Conservation (phyloP, 1,140 invertebrate genomes). For the Ceratosolen fusciceps region DNA sequence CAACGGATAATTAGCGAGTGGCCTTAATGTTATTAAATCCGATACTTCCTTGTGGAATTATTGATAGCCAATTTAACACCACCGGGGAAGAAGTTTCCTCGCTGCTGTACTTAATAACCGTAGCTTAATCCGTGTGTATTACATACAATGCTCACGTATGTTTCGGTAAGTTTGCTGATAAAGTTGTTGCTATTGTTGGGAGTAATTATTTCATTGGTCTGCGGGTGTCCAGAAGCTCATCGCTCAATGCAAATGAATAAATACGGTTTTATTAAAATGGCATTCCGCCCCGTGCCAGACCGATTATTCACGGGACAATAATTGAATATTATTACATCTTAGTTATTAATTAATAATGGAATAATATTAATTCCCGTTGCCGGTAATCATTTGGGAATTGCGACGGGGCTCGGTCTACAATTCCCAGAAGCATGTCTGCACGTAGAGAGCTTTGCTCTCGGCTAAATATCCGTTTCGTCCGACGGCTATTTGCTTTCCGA, state of each 20-base stretch:
- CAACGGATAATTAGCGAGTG: neutral
- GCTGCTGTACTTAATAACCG: neutral
- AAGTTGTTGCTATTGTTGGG: neutral
- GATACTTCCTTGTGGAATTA: neutral
- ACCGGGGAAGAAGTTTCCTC: neutral
- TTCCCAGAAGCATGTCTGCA: neutral
- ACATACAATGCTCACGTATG: neutral
- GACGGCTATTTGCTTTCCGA: neutral
- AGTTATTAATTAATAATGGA: neutral
- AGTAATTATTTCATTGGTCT: neutral
- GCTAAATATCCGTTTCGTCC: neutral
- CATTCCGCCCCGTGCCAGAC: neutral
- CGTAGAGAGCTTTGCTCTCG: neutral
- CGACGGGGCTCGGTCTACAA: neutral
- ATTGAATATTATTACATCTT: neutral
- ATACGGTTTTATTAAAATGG: neutral
- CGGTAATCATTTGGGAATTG: neutral
- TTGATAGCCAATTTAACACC: neutral
- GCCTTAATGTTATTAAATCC: neutral
- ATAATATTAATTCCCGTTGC: constrained; percentile 6
- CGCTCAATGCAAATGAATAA: neutral
- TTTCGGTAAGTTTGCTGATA: too few relatives aligned
- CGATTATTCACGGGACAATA: neutral
- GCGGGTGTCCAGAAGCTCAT: neutral
- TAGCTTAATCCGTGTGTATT: neutral